Percentiles rank a stretch among this genome's conserved stretches.
Conservation (phyloP, 1,140 invertebrate species). For the Calosoma granatense region DNA sequence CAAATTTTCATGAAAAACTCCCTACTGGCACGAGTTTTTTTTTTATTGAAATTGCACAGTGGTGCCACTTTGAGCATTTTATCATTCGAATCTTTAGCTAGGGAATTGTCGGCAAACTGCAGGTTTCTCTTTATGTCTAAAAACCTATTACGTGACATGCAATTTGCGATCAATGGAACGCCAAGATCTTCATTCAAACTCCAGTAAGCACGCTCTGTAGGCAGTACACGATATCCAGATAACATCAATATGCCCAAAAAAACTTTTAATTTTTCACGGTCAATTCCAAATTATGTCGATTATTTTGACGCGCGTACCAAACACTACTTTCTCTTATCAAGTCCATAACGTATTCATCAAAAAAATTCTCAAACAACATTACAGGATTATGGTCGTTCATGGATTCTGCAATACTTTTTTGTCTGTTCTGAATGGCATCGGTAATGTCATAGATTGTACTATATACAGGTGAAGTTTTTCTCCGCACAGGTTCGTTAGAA, state of each 20-base stretch:
- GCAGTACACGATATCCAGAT: conserved; percentile 25
- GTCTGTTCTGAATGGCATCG: background rate
- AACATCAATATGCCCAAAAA: conserved; percentile 24
- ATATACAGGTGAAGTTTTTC: conserved; percentile 21
- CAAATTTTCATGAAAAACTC: conserved; percentile 9
- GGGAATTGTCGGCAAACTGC: conserved; percentile 18
- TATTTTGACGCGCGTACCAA: conserved; percentile 26
- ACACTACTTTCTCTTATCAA: conserved; percentile 20
- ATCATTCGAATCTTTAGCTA: background rate
- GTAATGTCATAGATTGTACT: no score
- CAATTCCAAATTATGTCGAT: conserved; percentile 24
- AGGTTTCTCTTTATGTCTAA: conserved; percentile 25
- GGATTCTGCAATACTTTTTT: conserved; percentile 8
- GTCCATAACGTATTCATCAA: conserved; percentile 22
- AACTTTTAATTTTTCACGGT: conserved; percentile 20
- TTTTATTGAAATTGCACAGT: conserved; percentile 1
- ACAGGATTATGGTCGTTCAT: conserved; percentile 16
- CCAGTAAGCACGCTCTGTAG: conserved; percentile 24
- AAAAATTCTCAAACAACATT: conserved; percentile 24
- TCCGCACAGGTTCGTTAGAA: conserved; percentile 19
- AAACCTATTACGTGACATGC: conserved; percentile 25
- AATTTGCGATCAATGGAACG: conserved; percentile 20
- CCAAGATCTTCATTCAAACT: conserved; percentile 25
- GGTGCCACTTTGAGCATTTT: conserved; percentile 12
- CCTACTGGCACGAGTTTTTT: conserved; percentile 7